Percentiles rank a stretch among this genome's conserved stretches.
phyloP scores from a whole-genome alignment of 2,797 vertebrate species.

The Streptopelia turtur region DNA sequence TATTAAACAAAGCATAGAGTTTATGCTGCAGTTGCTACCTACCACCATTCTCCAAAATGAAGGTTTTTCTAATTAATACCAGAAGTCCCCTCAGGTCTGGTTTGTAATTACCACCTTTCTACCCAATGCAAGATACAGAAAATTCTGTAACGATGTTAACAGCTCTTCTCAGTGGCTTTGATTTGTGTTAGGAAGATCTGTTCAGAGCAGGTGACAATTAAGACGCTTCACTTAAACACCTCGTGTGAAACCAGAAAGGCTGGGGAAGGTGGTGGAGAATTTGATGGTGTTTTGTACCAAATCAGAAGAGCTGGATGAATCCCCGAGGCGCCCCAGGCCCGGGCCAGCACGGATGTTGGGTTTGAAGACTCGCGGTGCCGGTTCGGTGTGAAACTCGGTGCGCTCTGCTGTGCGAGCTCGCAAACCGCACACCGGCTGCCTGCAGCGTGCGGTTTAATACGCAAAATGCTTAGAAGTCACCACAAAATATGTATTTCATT shows the following conservation, averaged over 20 bases:
- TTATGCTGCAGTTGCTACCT: slow-evolving; percentile 34
- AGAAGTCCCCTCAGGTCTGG: neutral
- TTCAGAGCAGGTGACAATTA: neutral
- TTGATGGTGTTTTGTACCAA: neutral
- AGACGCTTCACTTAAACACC: neutral
- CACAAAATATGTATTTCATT: neutral
- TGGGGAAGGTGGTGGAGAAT: neutral
- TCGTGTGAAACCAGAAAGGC: neutral
- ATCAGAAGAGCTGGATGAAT: neutral
- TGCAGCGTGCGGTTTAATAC: neutral
- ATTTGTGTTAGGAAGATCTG: neutral
- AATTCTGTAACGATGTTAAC: neutral
- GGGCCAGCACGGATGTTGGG: neutral
- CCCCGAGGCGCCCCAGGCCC: neutral
- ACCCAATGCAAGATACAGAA: neutral
- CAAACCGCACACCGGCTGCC: neutral
- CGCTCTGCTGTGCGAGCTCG: neutral
- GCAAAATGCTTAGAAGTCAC: neutral
- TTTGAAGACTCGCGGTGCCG: neutral
- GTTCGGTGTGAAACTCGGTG: neutral
- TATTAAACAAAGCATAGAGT: neutral
- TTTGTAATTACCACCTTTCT: neutral
- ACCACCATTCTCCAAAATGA: neutral
- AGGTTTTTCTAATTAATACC: neutral
- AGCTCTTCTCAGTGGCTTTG: neutral